These are phyloP conservation scores for Octodonta nipae DNA, from an alignment of 2,888 invertebrate genomes.

Conservation along the genomic window DNA sequence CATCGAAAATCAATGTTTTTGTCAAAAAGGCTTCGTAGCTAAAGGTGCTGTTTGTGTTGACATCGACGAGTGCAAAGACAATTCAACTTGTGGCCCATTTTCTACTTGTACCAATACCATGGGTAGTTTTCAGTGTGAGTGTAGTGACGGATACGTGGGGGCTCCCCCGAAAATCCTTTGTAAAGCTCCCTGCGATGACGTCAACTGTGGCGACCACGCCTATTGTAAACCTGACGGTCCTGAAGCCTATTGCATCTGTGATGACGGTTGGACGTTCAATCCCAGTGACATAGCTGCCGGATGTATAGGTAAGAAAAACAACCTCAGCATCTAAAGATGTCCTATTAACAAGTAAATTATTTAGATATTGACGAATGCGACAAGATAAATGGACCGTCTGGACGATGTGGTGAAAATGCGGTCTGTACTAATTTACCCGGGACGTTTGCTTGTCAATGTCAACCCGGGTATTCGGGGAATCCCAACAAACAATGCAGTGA, in stretches of 20 bases:
- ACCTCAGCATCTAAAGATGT: too few relatives aligned
- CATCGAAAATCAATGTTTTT: conserved; percentile 76
- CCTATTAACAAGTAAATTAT: conserved; percentile 11
- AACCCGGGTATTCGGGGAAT: conserved; percentile 74
- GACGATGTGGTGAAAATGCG: conserved; percentile 74
- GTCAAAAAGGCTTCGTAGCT: conserved; percentile 73
- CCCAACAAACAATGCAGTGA: conserved; percentile 68
- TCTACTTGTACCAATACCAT: conserved; percentile 66
- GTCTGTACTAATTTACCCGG: conserved; percentile 70
- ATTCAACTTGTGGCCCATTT: conserved; percentile 56
- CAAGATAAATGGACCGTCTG: conserved; percentile 57
- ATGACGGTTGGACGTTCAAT: conserved; percentile 86
- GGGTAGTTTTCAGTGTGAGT: conserved; percentile 71
- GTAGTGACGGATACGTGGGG: conserved; percentile 68
- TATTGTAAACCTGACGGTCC: conserved; percentile 78
- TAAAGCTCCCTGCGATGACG: conserved; percentile 84
- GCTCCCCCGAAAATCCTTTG: conserved; percentile 67
- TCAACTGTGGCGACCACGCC: conserved; percentile 77
- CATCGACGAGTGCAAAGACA: conserved; percentile 58
- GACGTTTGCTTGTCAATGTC: conserved; percentile 67
- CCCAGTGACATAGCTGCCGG: conserved; percentile 79
- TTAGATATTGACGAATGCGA: conserved; percentile 85
- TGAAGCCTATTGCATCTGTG: conserved; percentile 84
- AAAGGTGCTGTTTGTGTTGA: conserved; percentile 68
- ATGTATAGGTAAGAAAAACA: conserved; percentile 59